Percentiles rank a stretch among this genome's conserved stretches.
phyloP scores from a whole-genome alignment of 2,113 vertebrate genomes.

The Ia io region DNA sequence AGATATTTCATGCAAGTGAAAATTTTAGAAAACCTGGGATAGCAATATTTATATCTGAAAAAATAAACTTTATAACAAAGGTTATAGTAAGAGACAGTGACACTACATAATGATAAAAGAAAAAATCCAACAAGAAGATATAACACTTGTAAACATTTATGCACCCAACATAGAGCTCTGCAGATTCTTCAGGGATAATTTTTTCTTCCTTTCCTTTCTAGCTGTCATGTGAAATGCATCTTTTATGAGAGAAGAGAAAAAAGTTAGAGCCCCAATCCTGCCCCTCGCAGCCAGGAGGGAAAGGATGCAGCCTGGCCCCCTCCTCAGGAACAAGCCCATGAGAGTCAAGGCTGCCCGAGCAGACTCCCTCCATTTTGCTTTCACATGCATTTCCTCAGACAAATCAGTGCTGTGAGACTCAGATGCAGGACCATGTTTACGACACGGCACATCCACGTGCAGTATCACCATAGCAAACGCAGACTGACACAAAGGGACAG shows the following conservation, averaged over 20 bases:
- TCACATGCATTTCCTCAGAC: background rate
- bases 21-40: no score
- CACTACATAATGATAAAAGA: no score
- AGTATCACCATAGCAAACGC: accelerated
- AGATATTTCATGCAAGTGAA: no score
- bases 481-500: accelerated
- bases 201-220: background rate
- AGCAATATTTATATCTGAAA: no score
- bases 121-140: no score
- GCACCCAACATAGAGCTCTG: background rate
- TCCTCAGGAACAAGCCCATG: background rate
- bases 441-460: accelerated
- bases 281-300: background rate
- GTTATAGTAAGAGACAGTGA: no score
- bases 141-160: no score
- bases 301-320: background rate
- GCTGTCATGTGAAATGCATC: background rate
- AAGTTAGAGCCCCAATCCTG: background rate
- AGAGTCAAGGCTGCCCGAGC: background rate
- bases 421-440: background rate
- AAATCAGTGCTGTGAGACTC: background rate
- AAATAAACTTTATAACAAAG: no score
- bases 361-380: background rate
- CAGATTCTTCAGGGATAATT: background rate
- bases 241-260: background rate